Conservation (phyloP, 2,113 vertebrate species). For the Isurus oxyrinchus region DNA sequence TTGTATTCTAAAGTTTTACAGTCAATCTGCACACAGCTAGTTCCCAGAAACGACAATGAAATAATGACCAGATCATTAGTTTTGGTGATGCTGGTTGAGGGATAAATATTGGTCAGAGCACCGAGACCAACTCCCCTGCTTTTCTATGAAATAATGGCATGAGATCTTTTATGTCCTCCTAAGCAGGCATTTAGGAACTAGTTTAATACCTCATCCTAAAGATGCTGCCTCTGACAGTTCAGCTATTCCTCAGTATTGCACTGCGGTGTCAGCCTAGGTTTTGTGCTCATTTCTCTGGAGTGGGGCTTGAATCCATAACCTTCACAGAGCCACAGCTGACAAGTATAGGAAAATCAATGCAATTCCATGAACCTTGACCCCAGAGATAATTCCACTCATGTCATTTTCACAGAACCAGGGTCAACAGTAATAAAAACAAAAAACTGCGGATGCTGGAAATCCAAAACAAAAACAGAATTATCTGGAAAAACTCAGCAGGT, state of each 20-base stretch:
- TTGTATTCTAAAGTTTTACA: slow-evolving; percentile 5
- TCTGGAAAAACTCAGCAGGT: too few species aligned
- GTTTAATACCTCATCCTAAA: neutral
- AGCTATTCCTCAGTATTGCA: neutral
- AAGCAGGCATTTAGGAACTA: neutral
- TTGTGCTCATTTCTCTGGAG: neutral
- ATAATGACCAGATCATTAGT: neutral
- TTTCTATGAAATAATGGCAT: neutral
- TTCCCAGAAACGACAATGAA: neutral
- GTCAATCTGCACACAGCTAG: neutral
- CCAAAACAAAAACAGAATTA: too few species aligned
- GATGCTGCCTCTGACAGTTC: too few species aligned
- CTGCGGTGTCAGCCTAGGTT: neutral
- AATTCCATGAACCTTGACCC: neutral
- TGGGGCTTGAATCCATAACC: neutral
- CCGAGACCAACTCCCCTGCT: neutral
- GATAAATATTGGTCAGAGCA: neutral
- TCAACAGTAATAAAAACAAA: too few species aligned
- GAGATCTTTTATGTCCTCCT: neutral
- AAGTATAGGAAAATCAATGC: neutral
- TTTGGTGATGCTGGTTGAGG: neutral
- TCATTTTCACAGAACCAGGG: neutral
- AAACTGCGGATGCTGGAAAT: too few species aligned
- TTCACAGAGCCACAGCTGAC: neutral
- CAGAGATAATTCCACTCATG: neutral